Evolutionary conservation across 2,113 vertebrate genomes (phyloP).

Genomic region (Prinia subflava): DNA sequence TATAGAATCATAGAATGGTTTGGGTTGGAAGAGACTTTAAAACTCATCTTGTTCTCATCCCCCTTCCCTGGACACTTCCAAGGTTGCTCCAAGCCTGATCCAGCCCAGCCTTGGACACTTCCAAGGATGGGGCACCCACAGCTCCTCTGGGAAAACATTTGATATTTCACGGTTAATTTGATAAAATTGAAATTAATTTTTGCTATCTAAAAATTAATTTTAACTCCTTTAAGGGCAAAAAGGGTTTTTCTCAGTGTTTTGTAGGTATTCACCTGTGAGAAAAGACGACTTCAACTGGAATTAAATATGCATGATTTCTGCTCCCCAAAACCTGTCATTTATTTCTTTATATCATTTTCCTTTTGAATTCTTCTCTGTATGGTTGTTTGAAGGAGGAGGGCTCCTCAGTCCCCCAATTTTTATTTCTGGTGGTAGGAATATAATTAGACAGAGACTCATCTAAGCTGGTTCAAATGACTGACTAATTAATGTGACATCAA

Average conservation of each 20-base stretch:
- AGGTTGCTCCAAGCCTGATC: background rate
- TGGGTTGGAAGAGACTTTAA: background rate
- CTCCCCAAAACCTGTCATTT: background rate
- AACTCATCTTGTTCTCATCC: background rate
- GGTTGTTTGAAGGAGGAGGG: background rate
- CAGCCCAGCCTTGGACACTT: background rate
- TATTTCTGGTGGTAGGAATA: background rate
- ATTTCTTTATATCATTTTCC: background rate
- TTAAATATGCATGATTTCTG: background rate
- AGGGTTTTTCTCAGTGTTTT: background rate
- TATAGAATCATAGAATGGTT: too few relatives aligned
- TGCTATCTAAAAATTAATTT: background rate
- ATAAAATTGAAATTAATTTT: background rate
- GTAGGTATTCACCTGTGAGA: background rate
- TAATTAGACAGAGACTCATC: background rate
- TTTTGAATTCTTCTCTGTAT: background rate
- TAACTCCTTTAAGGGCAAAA: background rate
- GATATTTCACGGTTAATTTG: background rate
- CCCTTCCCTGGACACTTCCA: background rate
- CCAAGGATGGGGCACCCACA: background rate
- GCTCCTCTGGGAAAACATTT: background rate
- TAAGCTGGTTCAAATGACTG: background rate
- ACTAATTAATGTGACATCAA: constrained; percentile 32
- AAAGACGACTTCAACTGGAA: background rate
- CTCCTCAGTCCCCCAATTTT: background rate